Evolutionary conservation across 2,888 invertebrate species (phyloP).

Genomic region (Xestia c-nigrum): DNA sequence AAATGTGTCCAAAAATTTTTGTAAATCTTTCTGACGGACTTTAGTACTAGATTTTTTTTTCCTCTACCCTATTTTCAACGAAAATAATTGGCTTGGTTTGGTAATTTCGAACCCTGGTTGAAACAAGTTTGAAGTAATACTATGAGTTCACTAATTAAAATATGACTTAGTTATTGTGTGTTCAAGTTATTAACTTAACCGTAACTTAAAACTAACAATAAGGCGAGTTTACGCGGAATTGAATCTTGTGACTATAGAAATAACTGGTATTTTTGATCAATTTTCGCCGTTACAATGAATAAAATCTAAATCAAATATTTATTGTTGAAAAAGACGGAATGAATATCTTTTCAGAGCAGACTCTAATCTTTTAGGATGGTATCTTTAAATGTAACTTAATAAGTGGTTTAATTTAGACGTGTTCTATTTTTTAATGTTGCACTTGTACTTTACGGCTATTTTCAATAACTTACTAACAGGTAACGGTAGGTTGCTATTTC

Average conservation of each 20-base stretch:
- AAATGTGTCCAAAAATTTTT: too few species aligned
- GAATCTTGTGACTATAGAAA: conserved; percentile 13
- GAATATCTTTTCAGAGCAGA: not conserved
- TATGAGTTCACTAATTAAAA: conserved; percentile 24
- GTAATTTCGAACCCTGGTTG: too few species aligned
- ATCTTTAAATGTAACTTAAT: not conserved
- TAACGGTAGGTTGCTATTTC: too few species aligned
- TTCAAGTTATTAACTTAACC: conserved; percentile 39
- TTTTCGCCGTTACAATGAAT: not conserved
- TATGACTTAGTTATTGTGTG: conserved; percentile 12
- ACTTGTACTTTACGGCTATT: not conserved
- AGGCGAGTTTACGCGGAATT: conserved; percentile 14
- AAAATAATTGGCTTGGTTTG: too few species aligned
- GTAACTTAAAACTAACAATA: conserved; percentile 50
- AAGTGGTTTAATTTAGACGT: not conserved
- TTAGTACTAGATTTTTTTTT: too few species aligned
- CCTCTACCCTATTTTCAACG: too few species aligned
- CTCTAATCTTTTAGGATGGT: not conserved
- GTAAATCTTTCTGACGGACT: too few species aligned
- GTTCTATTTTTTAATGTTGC: not conserved
- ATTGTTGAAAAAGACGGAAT: not conserved
- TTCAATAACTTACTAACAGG: too few species aligned
- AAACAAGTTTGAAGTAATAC: not conserved
- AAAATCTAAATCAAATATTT: not conserved
- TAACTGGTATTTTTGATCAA: not conserved